Percentiles rank a stretch among this genome's conserved stretches.
These are phyloP conservation scores for Philopedon plagiatum DNA, from an alignment of 2,888 invertebrate species.

Conservation along the genomic window DNA sequence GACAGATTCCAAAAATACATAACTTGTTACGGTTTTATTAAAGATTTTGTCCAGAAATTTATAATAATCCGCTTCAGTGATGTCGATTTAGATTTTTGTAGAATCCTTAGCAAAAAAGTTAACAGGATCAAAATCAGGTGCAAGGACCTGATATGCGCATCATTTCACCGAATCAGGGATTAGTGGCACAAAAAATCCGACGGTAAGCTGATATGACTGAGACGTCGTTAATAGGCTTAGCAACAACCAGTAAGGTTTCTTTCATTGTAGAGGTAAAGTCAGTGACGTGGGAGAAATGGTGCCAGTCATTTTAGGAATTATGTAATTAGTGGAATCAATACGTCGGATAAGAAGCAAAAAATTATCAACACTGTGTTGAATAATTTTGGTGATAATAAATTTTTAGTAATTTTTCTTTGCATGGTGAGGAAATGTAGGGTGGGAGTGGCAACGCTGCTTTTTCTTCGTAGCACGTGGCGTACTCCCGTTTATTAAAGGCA, in stretches of 20 bases:
- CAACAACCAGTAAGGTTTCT: conserved; percentile 4
- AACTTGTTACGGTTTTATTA: neutral
- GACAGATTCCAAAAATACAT: neutral
- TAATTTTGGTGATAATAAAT: no score
- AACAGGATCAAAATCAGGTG: conserved; percentile 10
- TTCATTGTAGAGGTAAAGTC: neutral
- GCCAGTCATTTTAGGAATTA: no score
- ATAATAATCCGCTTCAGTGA: neutral
- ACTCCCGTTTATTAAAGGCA: no score
- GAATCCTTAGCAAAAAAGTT: conserved; percentile 1
- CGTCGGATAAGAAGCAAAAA: no score
- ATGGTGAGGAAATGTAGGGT: no score
- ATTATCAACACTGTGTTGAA: no score
- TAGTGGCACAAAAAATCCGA: neutral
- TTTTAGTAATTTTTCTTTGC: no score
- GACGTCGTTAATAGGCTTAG: neutral
- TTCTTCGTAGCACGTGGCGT: no score
- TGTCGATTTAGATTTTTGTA: neutral
- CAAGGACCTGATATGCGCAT: conserved; percentile 4
- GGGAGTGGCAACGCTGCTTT: no score
- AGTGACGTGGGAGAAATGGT: neutral
- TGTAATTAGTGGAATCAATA: no score
- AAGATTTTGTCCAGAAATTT: neutral
- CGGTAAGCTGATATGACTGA: neutral
- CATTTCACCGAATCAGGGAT: neutral